Evolutionary conservation across 2,888 invertebrate species (phyloP), one percentile per base, ranked within the genome.

Genomic region (Atethmia centrago): DNA sequence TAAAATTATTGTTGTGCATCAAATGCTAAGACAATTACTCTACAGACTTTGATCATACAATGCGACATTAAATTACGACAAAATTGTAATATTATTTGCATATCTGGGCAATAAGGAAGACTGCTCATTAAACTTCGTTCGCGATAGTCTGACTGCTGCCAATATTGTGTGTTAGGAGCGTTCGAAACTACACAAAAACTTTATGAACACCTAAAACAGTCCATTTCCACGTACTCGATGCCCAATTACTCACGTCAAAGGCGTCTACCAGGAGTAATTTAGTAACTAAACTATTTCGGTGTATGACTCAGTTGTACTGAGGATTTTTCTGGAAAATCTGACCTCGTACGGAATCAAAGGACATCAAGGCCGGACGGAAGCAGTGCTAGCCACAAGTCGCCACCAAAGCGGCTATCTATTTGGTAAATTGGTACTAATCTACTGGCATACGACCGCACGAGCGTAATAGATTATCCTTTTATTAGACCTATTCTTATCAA

Each of bases 401-500:
- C 55, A 71, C 53, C 51, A 58, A 64, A 65, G 70, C 65, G 55
- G 28, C 42, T 58, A 69, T 77, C 66, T 73, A 71, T 71, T 78
- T 68, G 78, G 61, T 73, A 82, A 73, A 82, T 69, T 82, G 81
- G 8, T 56, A 63, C 49, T 78, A 79, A 71, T 74, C 65, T 69
- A 53, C 55, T 19, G 55, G 40, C 28, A 78, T 64, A 71, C 71
- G 70, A 62, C 47, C 25, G 62, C 49, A 74, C 53, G 58, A 47
- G 56, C 47, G 36, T 59, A 62, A 53, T 69, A 55, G 49, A n/a
- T n/a, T n/a, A n/a, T n/a, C n/a, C n/a, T n/a, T n/a, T n/a, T n/a
- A n/a, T n/a, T n/a, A 36, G 61, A 72, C 28, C 71, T 74, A 82
- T 74, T 82, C 55, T 69, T 74, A 79, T 74, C 59, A 82, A 79